A percentile compares a stretch with the other conserved stretches of the same genome.
phyloP scores from a whole-genome alignment of 1,140 invertebrate species.

The Aphaenogaster rudis region DNA sequence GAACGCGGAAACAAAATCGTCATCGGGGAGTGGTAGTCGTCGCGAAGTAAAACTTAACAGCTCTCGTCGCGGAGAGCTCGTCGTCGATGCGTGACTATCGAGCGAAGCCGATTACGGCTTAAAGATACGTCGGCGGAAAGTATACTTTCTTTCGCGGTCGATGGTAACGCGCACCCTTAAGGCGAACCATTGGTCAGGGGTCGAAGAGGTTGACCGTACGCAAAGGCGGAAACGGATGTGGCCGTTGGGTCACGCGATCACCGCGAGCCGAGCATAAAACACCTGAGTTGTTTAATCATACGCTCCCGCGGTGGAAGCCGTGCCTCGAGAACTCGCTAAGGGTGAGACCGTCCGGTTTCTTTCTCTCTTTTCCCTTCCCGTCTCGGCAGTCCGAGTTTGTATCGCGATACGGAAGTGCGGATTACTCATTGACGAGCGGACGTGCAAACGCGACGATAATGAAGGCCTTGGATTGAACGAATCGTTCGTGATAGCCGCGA shows the following conservation, averaged over 20 bases:
- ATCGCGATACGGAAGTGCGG: slow-evolving; percentile 66
- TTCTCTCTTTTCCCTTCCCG: background rate
- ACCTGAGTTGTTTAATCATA: slow-evolving; percentile 84
- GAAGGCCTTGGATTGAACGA: background rate
- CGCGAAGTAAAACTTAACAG: slow-evolving; percentile 36
- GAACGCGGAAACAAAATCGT: slow-evolving; percentile 9
- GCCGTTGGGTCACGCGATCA: slow-evolving; percentile 83
- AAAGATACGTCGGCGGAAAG: slow-evolving; percentile 78
- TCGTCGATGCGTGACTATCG: slow-evolving; percentile 70
- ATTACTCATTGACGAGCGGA: slow-evolving; percentile 73
- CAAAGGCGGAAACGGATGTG: slow-evolving; percentile 82
- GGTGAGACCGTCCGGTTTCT: slow-evolving; percentile 40
- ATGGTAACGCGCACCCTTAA: slow-evolving; percentile 79
- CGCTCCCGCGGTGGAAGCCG: slow-evolving; percentile 70
- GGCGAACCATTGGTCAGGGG: slow-evolving; percentile 79
- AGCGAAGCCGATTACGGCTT: slow-evolving; percentile 74
- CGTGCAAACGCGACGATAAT: slow-evolving; percentile 52
- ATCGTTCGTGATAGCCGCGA: background rate
- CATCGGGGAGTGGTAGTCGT: background rate
- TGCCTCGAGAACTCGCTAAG: slow-evolving; percentile 70
- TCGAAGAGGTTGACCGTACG: slow-evolving; percentile 82
- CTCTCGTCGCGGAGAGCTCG: slow-evolving; percentile 36
- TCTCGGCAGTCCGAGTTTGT: slow-evolving; percentile 42
- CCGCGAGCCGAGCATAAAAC: slow-evolving; percentile 81
- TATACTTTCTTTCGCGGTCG: slow-evolving; percentile 79